Conservation (phyloP, 2,888 invertebrate genomes). For the Tridacna gigas region DNA sequence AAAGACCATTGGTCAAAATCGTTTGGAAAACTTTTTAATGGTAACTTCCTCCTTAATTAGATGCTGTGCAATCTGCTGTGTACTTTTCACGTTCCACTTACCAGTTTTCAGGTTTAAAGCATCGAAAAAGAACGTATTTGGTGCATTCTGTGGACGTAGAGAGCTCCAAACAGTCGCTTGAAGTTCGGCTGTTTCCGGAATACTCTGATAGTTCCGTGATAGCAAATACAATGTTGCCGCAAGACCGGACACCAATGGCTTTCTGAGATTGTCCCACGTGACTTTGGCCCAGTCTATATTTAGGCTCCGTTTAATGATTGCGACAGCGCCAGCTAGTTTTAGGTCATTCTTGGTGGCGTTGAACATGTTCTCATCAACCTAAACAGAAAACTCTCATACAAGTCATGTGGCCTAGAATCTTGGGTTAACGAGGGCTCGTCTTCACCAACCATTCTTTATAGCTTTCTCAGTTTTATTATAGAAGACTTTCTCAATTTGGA, state of each 20-base stretch:
- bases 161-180: conserved; percentile 57
- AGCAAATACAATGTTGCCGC: conserved; percentile 69
- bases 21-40: too few species aligned
- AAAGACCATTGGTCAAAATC: too few species aligned
- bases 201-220: conserved; percentile 34
- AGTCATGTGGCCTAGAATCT: too few species aligned
- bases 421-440: too few species aligned
- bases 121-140: conserved; percentile 48
- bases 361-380: conserved; percentile 60
- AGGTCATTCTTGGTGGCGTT: conserved; percentile 42
- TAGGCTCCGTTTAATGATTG: conserved; percentile 58
- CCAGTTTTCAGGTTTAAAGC: conserved; percentile 53
- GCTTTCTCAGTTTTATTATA: too few species aligned
- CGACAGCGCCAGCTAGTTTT: conserved; percentile 30
- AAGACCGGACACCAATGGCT: conserved; percentile 76
- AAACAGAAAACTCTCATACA: not conserved
- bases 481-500: not conserved
- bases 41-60: too few species aligned
- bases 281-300: conserved; percentile 73
- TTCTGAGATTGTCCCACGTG: conserved; percentile 72
- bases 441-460: too few species aligned
- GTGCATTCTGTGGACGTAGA: conserved; percentile 30
- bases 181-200: conserved; percentile 46
- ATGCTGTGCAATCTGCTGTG: not conserved
- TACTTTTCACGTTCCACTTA: conserved; percentile 11